phyloP scores from a whole-genome alignment of 2,888 invertebrate species.

The Podotricha telesiphe region DNA sequence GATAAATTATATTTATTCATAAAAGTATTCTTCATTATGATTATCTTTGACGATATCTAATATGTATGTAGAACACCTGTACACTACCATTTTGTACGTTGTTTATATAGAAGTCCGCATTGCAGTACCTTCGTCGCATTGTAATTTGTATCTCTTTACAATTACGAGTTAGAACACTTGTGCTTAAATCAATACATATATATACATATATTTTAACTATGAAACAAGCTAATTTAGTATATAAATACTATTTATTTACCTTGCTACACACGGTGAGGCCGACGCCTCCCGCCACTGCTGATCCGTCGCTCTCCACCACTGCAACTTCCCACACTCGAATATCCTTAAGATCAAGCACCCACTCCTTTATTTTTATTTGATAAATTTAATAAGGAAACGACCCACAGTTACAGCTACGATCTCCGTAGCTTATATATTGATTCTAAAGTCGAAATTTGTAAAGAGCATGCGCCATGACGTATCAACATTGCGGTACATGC shows the following conservation, averaged over 20 bases:
- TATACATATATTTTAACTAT: too few species aligned
- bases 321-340: conserved; percentile 52
- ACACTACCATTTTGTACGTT: too few species aligned
- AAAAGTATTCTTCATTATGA: neutral
- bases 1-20: too few species aligned
- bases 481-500: conserved; percentile 25
- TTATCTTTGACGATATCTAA: neutral
- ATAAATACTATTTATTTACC: conserved; percentile 56
- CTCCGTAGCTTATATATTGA: conserved; percentile 32
- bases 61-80: neutral
- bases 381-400: conserved; percentile 7
- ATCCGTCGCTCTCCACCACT: conserved; percentile 76
- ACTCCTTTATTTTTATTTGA: conserved; percentile 6
- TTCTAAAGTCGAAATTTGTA: conserved; percentile 21
- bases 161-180: neutral
- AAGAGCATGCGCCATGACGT: conserved; percentile 38
- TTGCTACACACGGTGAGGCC: conserved; percentile 82
- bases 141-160: too few species aligned
- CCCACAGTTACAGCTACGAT: conserved; percentile 16
- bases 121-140: conserved; percentile 19
- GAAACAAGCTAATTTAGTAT: too few species aligned
- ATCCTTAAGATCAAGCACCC: conserved; percentile 24
- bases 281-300: conserved; percentile 74
- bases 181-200: neutral
- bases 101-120: conserved; percentile 20